phyloP scores from a whole-genome alignment of 2,113 vertebrate genomes.

The Oxygymnocypris stewartii region DNA sequence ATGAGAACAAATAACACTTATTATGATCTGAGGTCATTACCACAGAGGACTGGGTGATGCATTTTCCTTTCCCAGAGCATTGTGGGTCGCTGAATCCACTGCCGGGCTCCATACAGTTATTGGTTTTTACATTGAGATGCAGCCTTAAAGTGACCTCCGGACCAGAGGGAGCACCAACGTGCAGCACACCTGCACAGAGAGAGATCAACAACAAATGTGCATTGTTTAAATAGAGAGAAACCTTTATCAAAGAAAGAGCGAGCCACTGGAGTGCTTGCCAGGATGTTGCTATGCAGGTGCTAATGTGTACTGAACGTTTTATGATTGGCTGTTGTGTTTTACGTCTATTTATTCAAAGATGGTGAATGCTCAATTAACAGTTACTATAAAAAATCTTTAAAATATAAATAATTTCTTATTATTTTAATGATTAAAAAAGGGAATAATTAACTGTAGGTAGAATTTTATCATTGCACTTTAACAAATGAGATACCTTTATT shows the following conservation, averaged over 20 bases:
- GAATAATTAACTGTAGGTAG: too few species aligned
- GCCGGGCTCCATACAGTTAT: conserved; percentile 80
- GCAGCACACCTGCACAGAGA: conserved; percentile 68
- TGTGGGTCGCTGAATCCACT: conserved; percentile 75
- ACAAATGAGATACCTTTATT: too few species aligned
- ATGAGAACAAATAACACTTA: conserved; percentile 26
- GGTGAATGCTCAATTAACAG: too few species aligned
- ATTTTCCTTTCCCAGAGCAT: conserved; percentile 89
- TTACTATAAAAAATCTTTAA: too few species aligned
- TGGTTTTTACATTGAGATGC: conserved; percentile 87
- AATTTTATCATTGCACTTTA: too few species aligned
- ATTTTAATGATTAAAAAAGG: too few species aligned
- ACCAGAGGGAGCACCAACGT: conserved; percentile 68
- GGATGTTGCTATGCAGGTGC: not conserved
- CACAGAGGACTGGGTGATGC: conserved; percentile 84
- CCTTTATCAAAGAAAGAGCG: too few species aligned
- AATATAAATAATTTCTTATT: too few species aligned
- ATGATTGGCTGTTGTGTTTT: too few species aligned
- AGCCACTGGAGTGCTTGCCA: not conserved
- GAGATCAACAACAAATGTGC: not conserved
- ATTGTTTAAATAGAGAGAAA: not conserved
- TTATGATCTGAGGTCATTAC: conserved; percentile 68
- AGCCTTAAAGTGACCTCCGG: conserved; percentile 87
- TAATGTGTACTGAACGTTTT: too few species aligned
- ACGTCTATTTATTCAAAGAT: too few species aligned